Evolutionary conservation across 2,113 vertebrate species (phyloP).

Genomic region (Strix aluco): DNA sequence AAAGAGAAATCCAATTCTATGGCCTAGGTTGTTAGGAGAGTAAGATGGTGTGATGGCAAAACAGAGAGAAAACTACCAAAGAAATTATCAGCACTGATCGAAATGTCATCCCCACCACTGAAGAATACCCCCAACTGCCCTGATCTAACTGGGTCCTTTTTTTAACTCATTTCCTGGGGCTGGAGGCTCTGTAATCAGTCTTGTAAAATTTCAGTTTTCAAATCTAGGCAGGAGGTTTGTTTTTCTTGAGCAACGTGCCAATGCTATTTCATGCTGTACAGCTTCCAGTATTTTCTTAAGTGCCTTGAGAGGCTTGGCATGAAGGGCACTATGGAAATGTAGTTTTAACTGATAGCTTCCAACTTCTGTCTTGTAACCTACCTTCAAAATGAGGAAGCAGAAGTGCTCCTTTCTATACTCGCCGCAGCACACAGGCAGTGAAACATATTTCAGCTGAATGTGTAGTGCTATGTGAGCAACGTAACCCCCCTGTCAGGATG

Average conservation of each 20-base stretch:
- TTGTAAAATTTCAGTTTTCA: slow-evolving; percentile 5
- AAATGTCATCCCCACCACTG: background rate
- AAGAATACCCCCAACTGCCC: background rate
- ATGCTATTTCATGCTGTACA: slow-evolving; percentile 21
- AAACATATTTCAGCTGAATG: rapidly evolving
- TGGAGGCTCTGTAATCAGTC: background rate
- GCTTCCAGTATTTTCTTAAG: slow-evolving; percentile 58
- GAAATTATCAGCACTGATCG: background rate
- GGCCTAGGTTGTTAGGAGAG: background rate
- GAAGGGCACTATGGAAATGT: slow-evolving; percentile 10
- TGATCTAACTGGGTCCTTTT: background rate
- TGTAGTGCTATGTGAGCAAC: background rate
- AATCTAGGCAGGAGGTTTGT: slow-evolving; percentile 34
- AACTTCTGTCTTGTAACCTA: background rate
- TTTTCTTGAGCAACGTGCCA: slow-evolving; percentile 13
- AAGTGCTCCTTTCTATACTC: background rate
- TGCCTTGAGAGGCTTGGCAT: slow-evolving; percentile 50
- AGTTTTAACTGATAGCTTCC: slow-evolving; percentile 23
- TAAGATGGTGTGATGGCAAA: background rate
- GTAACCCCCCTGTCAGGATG: background rate
- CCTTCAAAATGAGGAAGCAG: background rate
- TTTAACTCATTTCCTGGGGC: background rate
- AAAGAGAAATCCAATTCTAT: background rate
- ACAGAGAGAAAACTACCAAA: background rate
- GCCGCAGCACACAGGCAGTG: background rate